phyloP scores from a whole-genome alignment of 2,113 vertebrate genomes.

The human region DNA sequence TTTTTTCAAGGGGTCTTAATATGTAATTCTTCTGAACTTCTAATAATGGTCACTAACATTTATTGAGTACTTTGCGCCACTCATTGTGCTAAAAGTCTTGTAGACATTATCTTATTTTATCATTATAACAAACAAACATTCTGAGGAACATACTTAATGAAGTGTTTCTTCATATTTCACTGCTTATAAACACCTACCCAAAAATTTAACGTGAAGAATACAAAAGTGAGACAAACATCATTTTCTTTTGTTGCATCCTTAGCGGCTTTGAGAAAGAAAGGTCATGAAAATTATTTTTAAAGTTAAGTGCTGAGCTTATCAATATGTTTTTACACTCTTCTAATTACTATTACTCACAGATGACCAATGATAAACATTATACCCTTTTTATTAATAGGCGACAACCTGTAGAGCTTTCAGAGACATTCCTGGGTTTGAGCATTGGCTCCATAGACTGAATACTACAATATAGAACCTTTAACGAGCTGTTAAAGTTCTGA shows the following conservation, averaged over 20 bases:
- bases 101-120: neutral
- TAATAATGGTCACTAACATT: neutral
- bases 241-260: neutral
- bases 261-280: neutral
- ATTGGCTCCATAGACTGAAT: neutral
- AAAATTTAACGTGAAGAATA: neutral
- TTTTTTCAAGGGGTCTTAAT: neutral
- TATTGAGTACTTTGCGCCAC: slow-evolving; percentile 31
- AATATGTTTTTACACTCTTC: neutral
- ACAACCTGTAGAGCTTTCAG: neutral
- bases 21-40: neutral
- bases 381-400: neutral
- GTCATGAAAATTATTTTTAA: neutral
- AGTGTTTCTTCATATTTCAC: neutral
- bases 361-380: neutral
- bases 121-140: neutral
- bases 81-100: slow-evolving; percentile 11
- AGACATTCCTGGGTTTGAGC: neutral
- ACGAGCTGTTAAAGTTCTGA: neutral
- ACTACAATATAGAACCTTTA: neutral
- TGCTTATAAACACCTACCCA: neutral
- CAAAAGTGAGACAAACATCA: neutral
- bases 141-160: neutral
- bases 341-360: neutral
- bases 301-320: slow-evolving; percentile 10